Conservation (phyloP, 2,888 invertebrate genomes). For the Nymphalis polychloros region DNA sequence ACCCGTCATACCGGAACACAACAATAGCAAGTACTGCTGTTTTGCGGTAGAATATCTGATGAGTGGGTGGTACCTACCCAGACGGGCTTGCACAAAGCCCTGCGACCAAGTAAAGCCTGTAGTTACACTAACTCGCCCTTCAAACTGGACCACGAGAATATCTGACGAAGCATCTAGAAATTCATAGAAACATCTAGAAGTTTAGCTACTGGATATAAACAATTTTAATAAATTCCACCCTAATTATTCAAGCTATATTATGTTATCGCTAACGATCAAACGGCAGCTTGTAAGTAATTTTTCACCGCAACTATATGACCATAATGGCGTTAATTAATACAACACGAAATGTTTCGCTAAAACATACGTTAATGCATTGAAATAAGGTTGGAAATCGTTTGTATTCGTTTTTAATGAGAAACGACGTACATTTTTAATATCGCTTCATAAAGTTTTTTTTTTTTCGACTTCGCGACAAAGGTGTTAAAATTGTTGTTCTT, state of each 20-base stretch:
- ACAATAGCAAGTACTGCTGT: too few relatives aligned
- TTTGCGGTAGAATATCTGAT: too few relatives aligned
- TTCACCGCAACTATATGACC: background rate
- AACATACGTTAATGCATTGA: background rate
- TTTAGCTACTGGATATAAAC: too few relatives aligned
- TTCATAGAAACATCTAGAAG: too few relatives aligned
- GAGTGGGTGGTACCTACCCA: too few relatives aligned
- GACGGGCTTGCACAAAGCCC: too few relatives aligned
- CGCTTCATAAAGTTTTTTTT: slow-evolving; percentile 15
- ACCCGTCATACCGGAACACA: too few relatives aligned
- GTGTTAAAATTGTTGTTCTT: slow-evolving; percentile 24
- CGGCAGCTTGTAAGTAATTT: background rate
- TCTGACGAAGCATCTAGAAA: too few relatives aligned
- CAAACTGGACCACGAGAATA: too few relatives aligned
- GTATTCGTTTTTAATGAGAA: background rate
- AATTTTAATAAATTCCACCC: background rate
- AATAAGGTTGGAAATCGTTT: background rate
- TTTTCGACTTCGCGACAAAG: slow-evolving; percentile 19
- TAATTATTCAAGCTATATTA: slow-evolving; percentile 4
- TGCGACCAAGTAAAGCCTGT: too few relatives aligned
- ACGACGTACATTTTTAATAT: slow-evolving; percentile 9
- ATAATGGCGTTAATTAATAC: slow-evolving; percentile 2
- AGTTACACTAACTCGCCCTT: too few relatives aligned
- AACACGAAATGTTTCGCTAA: background rate
- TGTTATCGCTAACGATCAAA: slow-evolving; percentile 20